A percentile compares a stretch with the other conserved stretches of the same genome.
phyloP scores from a whole-genome alignment of 2,888 invertebrate genomes.

The Boloria selene region DNA sequence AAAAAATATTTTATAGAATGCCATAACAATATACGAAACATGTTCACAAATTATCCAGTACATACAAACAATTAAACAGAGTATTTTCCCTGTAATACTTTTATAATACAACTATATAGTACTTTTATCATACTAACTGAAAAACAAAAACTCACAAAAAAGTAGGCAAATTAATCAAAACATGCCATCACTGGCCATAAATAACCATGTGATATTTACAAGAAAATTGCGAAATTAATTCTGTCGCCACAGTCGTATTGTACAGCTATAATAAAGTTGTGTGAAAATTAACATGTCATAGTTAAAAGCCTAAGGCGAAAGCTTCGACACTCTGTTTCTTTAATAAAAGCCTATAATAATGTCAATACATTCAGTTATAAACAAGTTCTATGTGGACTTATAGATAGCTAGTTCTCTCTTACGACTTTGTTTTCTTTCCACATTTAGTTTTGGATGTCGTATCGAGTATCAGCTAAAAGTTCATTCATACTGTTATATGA shows the following conservation, averaged over 20 bases:
- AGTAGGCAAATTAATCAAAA: not conserved
- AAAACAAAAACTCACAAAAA: not conserved
- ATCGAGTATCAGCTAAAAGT: too few relatives aligned
- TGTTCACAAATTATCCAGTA: too few relatives aligned
- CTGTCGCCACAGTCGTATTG: constrained; percentile 24
- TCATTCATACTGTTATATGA: too few relatives aligned
- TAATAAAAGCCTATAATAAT: constrained; percentile 18
- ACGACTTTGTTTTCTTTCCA: too few relatives aligned
- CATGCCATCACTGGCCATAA: constrained; percentile 13
- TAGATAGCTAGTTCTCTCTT: not conserved
- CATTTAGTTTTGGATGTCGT: too few relatives aligned
- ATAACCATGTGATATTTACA: constrained; percentile 18
- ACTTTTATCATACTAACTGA: too few relatives aligned
- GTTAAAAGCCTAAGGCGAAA: constrained; percentile 39
- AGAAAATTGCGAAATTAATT: constrained; percentile 39
- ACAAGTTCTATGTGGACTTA: constrained; percentile 10
- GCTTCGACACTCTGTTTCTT: constrained; percentile 26
- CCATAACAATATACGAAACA: too few relatives aligned
- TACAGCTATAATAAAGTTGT: constrained; percentile 37
- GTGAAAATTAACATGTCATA: constrained; percentile 39
- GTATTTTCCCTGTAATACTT: too few relatives aligned
- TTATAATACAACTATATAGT: too few relatives aligned
- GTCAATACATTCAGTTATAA: constrained; percentile 11
- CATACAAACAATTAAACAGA: too few relatives aligned
- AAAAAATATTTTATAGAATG: too few relatives aligned